Percentiles rank a stretch among this genome's conserved stretches.
phyloP scores from a whole-genome alignment of 2,113 vertebrate genomes.

The Ammodytes dubius region DNA sequence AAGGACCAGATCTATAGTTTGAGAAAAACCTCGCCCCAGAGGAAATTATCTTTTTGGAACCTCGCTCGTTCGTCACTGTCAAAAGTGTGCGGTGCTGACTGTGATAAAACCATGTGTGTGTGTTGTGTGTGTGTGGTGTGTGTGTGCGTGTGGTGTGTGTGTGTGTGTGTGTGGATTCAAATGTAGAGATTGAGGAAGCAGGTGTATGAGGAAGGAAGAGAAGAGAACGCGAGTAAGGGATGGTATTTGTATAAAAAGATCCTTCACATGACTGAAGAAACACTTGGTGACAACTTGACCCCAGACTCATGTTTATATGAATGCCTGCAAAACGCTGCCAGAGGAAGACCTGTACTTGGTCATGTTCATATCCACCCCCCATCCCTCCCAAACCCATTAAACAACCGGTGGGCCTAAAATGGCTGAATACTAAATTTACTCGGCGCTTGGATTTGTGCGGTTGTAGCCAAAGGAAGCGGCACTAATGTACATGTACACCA shows the following conservation, averaged over 20 bases:
- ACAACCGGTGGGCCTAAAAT: constrained; percentile 14
- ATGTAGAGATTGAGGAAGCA: neutral
- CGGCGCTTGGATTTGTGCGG: constrained; percentile 5
- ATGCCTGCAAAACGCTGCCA: constrained; percentile 37
- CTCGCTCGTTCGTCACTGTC: constrained; percentile 68
- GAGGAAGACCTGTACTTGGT: constrained; percentile 43
- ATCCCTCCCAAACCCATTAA: neutral
- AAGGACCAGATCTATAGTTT: constrained; percentile 39
- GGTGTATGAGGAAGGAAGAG: neutral
- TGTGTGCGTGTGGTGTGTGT: neutral
- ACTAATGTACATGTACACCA: constrained; percentile 24
- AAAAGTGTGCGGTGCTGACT: constrained; percentile 50
- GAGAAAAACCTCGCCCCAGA: constrained; percentile 44
- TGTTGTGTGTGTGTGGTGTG: constrained; percentile 8
- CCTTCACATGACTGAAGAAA: constrained; percentile 9
- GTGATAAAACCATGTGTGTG: constrained; percentile 57
- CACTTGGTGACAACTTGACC: constrained; percentile 55
- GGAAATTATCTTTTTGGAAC: constrained; percentile 63
- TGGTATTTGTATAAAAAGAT: no score
- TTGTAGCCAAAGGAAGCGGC: constrained; percentile 12
- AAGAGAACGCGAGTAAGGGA: neutral
- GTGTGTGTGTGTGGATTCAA: neutral
- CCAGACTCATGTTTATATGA: constrained; percentile 62
- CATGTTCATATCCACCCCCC: constrained; percentile 37
- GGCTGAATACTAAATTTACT: constrained; percentile 32